These are phyloP conservation scores for Euplexia lucipara DNA, from an alignment of 2,888 invertebrate genomes.

Conservation along the genomic window DNA sequence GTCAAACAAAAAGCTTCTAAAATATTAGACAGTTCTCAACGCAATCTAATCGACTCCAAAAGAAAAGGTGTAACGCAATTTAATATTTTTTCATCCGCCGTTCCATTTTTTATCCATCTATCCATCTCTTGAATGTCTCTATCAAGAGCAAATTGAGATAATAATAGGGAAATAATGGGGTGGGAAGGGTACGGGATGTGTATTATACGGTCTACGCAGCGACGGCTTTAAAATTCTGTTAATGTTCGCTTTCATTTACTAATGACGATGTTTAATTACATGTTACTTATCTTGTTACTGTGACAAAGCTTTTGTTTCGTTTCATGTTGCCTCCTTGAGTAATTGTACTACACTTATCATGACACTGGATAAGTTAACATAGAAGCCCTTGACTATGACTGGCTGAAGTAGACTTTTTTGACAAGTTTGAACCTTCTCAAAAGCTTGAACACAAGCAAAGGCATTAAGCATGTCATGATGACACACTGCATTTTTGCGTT, in stretches of 20 bases:
- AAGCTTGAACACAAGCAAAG: neutral
- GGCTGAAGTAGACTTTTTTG: constrained; percentile 21
- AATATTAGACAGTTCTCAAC: constrained; percentile 47
- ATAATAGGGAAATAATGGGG: constrained; percentile 74
- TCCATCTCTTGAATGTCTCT: constrained; percentile 75
- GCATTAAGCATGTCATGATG: constrained; percentile 21
- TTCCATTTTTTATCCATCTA: constrained; percentile 60
- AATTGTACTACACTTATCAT: constrained; percentile 33
- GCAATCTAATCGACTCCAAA: constrained; percentile 49
- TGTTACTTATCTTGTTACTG: constrained; percentile 43
- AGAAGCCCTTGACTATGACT: constrained; percentile 1
- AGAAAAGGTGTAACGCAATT: constrained; percentile 57
- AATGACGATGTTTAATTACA: constrained; percentile 43
- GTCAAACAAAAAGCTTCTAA: constrained; percentile 31
- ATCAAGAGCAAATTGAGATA: constrained; percentile 82
- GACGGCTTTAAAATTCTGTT: constrained; percentile 54
- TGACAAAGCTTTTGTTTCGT: constrained; percentile 40
- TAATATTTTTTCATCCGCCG: constrained; percentile 57
- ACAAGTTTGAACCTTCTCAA: neutral
- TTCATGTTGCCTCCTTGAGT: constrained; percentile 41
- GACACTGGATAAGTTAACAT: constrained; percentile 6
- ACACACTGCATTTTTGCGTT: constrained; percentile 44
- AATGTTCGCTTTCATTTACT: constrained; percentile 46
- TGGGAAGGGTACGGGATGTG: constrained; percentile 48
- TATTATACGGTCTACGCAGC: constrained; percentile 36